Percentiles rank a stretch among this genome's conserved stretches.
Conservation (phyloP, 1,140 invertebrate genomes). For the Rhopalosiphum maidis region DNA sequence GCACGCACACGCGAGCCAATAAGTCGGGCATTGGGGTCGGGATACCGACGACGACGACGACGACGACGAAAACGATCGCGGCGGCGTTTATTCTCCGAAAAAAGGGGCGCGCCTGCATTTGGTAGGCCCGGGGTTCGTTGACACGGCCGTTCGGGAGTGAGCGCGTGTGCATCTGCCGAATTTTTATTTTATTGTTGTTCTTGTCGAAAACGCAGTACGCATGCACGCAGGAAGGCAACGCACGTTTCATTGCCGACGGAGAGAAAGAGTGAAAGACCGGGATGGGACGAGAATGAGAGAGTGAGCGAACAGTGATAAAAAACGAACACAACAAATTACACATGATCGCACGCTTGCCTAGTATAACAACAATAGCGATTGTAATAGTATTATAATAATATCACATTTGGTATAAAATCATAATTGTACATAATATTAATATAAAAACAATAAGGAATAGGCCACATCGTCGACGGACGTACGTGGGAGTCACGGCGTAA, state of each 20-base stretch:
- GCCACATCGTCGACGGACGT: neutral
- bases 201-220: constrained; percentile 12
- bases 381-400: neutral
- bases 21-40: constrained; percentile 51
- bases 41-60: constrained; percentile 25
- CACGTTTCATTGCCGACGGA: constrained; percentile 4
- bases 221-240: neutral
- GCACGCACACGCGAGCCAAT: constrained; percentile 36
- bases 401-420: neutral
- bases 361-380: neutral
- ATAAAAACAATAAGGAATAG: neutral
- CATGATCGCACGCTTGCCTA: neutral
- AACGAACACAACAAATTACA: neutral
- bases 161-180: constrained; percentile 42
- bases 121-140: constrained; percentile 49
- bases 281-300: neutral
- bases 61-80: constrained; percentile 10
- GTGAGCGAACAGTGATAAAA: too few relatives aligned
- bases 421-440: neutral
- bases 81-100: constrained; percentile 38
- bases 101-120: constrained; percentile 47
- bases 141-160: constrained; percentile 22
- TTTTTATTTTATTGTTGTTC: constrained; percentile 45
- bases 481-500: neutral
- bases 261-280: constrained; percentile 40